These are phyloP conservation scores for Ophthalmolycus amberensis DNA, from an alignment of 2,113 vertebrate genomes.

Conservation along the genomic window DNA sequence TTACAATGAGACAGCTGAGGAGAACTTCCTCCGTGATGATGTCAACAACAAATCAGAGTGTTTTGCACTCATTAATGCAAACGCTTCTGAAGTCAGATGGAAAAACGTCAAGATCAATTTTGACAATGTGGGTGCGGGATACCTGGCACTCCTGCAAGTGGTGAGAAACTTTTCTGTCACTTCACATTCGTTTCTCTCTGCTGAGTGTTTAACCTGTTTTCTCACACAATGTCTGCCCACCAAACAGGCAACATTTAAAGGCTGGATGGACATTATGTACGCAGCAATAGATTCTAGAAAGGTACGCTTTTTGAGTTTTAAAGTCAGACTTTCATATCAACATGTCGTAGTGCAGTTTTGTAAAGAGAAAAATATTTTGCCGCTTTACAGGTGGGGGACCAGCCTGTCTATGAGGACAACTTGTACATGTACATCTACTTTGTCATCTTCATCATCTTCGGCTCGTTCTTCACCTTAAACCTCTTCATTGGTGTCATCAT, in stretches of 20 bases:
- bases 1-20: conserved; percentile 90
- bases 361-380: background rate
- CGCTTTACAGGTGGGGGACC: conserved; percentile 86
- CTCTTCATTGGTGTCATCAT: conserved; percentile 99
- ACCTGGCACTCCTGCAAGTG: conserved; percentile 96
- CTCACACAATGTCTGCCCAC: conserved; percentile 20
- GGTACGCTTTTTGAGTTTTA: conserved; percentile 76
- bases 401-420: conserved; percentile 95
- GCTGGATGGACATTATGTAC: conserved; percentile 99
- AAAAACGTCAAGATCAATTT: conserved; percentile 99
- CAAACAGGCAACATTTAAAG: conserved; percentile 96
- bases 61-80: conserved; percentile 84
- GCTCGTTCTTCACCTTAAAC: conserved; percentile 98
- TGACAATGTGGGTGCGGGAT: conserved; percentile 97
- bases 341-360: background rate
- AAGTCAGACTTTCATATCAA: background rate
- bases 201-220: background rate
- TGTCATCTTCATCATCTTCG: conserved; percentile 99
- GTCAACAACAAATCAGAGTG: conserved; percentile 95
- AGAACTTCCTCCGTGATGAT: conserved; percentile 74
- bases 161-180: conserved; percentile 79
- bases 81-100: conserved; percentile 91
- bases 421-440: conserved; percentile 99
- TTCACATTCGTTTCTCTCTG: background rate
- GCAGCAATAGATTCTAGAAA: conserved; percentile 96